These are phyloP conservation scores for Brenthis hecate DNA, from an alignment of 2,888 invertebrate species.

Conservation along the genomic window DNA sequence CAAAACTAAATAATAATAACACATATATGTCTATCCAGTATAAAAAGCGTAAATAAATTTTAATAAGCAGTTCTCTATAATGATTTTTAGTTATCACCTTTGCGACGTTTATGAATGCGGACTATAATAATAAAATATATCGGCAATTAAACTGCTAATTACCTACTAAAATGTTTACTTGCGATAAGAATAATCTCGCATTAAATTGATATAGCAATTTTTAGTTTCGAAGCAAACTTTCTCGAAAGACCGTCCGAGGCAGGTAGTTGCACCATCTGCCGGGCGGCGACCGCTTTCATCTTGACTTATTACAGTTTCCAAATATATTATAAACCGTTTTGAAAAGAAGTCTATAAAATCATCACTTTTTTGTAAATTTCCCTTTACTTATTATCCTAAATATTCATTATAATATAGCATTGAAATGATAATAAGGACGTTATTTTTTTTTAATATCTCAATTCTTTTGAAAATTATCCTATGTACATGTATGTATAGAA, in stretches of 20 bases:
- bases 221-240: constrained; percentile 55
- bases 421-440: too few relatives aligned
- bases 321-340: constrained; percentile 67
- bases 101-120: not conserved
- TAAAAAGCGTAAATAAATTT: not conserved
- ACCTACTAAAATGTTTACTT: constrained; percentile 48
- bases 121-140: constrained; percentile 18
- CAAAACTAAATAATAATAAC: too few relatives aligned
- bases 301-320: constrained; percentile 72
- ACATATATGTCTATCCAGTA: too few relatives aligned
- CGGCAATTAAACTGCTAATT: constrained; percentile 37
- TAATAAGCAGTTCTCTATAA: constrained; percentile 5
- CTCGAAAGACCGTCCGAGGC: constrained; percentile 53
- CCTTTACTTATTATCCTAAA: too few relatives aligned
- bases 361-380: not conserved
- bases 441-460: too few relatives aligned
- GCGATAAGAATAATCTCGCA: constrained; percentile 53
- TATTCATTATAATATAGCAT: too few relatives aligned
- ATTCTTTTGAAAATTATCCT: too few relatives aligned
- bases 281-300: constrained; percentile 77
- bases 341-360: not conserved
- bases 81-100: constrained; percentile 8
- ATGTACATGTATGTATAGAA: too few relatives aligned
- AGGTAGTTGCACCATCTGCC: constrained; percentile 75
- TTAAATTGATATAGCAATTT: constrained; percentile 52